A percentile compares a stretch with the other conserved stretches of the same genome.
Evolutionary conservation across 2,113 vertebrate genomes (phyloP).

Genomic region (Chionomys nivalis): DNA sequence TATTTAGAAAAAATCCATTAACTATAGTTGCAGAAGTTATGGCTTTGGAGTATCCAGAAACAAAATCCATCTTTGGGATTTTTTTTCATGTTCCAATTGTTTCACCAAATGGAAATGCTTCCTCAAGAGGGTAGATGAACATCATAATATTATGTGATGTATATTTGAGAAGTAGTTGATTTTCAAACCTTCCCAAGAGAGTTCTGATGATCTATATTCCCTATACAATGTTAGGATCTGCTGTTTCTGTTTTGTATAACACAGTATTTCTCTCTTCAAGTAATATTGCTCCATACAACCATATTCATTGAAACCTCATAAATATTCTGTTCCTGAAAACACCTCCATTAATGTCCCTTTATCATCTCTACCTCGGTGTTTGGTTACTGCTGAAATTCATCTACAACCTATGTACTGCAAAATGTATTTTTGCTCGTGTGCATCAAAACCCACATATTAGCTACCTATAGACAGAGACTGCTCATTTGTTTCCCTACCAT

Average conservation of each 20-base stretch:
- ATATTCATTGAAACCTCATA: background rate
- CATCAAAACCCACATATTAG: background rate
- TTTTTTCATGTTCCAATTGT: accelerated
- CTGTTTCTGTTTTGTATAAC: accelerated
- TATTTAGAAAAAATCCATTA: accelerated
- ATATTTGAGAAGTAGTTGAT: too few species aligned
- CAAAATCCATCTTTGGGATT: background rate
- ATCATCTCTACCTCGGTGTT: background rate
- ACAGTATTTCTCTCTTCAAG: background rate
- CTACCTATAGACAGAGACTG: background rate
- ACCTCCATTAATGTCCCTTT: background rate
- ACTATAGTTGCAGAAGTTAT: background rate
- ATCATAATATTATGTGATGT: background rate
- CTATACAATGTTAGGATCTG: background rate
- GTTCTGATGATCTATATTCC: background rate
- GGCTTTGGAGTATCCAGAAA: background rate
- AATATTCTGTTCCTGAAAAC: background rate
- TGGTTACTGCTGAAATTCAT: background rate
- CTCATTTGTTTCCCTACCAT: too few species aligned
- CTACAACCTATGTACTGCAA: background rate
- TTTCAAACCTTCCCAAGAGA: background rate
- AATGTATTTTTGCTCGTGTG: background rate
- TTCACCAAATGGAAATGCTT: background rate
- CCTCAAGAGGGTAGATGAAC: background rate
- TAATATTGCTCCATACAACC: background rate